Conservation (phyloP, 2,113 vertebrate genomes). For the Eublepharis macularius region DNA sequence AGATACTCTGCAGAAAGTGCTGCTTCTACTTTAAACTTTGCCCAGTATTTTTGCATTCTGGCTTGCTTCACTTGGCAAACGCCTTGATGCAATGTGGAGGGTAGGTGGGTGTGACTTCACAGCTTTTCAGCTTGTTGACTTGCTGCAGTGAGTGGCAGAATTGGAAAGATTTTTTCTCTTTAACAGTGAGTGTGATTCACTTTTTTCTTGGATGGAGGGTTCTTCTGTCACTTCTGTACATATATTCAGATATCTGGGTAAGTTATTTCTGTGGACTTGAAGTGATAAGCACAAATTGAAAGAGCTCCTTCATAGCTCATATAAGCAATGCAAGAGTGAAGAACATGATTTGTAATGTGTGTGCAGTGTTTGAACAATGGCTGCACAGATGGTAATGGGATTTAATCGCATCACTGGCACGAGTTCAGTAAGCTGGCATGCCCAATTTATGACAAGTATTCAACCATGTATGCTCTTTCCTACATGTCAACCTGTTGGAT, state of each 20-base stretch:
- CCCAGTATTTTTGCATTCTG: rapidly evolving
- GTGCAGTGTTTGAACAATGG: not conserved
- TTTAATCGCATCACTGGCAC: not conserved
- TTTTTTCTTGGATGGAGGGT: not conserved
- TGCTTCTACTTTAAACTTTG: not conserved
- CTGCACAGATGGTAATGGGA: not conserved
- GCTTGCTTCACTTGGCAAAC: not conserved
- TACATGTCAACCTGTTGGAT: not conserved
- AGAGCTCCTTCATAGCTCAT: not conserved
- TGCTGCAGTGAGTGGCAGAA: not conserved
- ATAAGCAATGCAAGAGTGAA: not conserved
- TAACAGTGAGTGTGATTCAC: not conserved
- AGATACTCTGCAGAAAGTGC: not conserved
- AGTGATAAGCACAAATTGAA: not conserved
- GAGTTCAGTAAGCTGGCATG: not conserved
- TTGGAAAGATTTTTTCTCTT: not conserved
- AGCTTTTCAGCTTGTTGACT: not conserved
- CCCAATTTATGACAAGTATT: not conserved
- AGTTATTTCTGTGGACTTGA: not conserved
- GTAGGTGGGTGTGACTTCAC: conserved; percentile 5
- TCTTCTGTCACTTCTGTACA: conserved; percentile 17
- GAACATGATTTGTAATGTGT: too few species aligned
- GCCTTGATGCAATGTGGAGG: not conserved
- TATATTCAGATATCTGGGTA: not conserved
- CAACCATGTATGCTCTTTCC: not conserved